A percentile compares a stretch with the other conserved stretches of the same genome.
These are phyloP conservation scores for Cyprinus carpio DNA, from an alignment of 2,113 vertebrate species.

Conservation along the genomic window DNA sequence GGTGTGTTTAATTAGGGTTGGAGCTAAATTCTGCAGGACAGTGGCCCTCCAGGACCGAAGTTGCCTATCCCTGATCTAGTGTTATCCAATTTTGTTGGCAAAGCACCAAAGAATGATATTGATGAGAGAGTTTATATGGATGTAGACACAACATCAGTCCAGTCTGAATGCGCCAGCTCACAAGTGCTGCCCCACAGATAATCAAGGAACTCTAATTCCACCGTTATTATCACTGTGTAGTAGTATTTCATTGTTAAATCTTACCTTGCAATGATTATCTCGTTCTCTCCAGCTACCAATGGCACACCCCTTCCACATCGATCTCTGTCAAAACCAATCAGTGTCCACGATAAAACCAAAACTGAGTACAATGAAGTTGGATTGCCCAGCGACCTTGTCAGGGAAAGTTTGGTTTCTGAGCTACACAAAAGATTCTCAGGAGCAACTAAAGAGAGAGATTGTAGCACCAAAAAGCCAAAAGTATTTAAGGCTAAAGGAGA, in stretches of 20 bases:
- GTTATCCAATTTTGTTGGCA: not conserved
- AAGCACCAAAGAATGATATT: not conserved
- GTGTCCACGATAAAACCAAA: not conserved
- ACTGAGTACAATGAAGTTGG: not conserved
- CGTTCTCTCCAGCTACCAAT: slow-evolving; percentile 17
- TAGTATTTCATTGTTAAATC: not conserved
- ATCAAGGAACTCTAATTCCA: not conserved
- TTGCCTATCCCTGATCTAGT: too few species aligned
- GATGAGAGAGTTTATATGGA: slow-evolving; percentile 6
- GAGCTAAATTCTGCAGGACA: too few species aligned
- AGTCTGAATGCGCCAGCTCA: not conserved
- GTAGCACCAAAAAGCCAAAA: not conserved
- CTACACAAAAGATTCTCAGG: not conserved
- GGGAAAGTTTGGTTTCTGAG: slow-evolving; percentile 16
- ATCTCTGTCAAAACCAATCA: not conserved
- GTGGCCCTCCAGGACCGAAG: too few species aligned
- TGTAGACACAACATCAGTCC: not conserved
- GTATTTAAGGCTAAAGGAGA: not conserved
- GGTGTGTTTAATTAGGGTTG: too few species aligned
- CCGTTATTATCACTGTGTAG: not conserved
- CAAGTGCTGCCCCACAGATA: not conserved
- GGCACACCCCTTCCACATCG: too few species aligned
- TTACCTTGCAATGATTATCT: not conserved
- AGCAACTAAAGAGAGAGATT: not conserved
- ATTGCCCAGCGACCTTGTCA: not conserved